Base-by-base conservation (phyloP, 2,797 vertebrate species). In the Xenentodon cancila region DNA sequence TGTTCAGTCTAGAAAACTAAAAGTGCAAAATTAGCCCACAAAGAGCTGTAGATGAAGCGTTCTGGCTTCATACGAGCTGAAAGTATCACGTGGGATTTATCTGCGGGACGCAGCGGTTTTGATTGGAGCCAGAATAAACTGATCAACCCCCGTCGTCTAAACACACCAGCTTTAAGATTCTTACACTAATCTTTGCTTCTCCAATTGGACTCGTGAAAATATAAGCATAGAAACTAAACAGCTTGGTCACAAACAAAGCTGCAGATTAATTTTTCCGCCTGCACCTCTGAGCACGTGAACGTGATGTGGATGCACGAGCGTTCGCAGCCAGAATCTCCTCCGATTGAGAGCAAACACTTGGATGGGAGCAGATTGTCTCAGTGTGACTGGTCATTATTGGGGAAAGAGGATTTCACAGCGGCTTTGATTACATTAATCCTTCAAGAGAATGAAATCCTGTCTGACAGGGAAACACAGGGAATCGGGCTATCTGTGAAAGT, bases 401-500 rank as follows among this genome's bases (percentile, higher is more conserved):
- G 64, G 21, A 81, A 84, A 85, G 87, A 89, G 82, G 89, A 90
- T 91, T 92, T 88, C 43, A 68, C 79, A 73, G 67, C 71, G 54
- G 77, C 75, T 80, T 88, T 88, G 82, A 91, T 90, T 87, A 80
- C 75, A 78, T 82, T 88, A 91, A 91, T 92, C 90, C 89, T 84
- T 79, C 71, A 58, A 63, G 71, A 80, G 81, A 81, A 81, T 68
- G 47, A 81, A 91, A 82, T 84, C 83, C 81, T 55, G 45, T 75
- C 68, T 74, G 85, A 91, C 80, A 66, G 59, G 49, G 62, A 80
- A 77, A 76, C 72, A 79, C 77, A 73, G 66, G 75, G 75, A 76
- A 82, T 76, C 59, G 27, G 74, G 73, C 60, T 58, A 61, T 80
- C 61, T 78, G 77, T 56, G 68, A 82, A 68, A 53, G 64, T 64